A percentile compares a stretch with the other conserved stretches of the same genome.
These are phyloP conservation scores for Boloria selene DNA, from an alignment of 2,888 invertebrate species.

Conservation along the genomic window DNA sequence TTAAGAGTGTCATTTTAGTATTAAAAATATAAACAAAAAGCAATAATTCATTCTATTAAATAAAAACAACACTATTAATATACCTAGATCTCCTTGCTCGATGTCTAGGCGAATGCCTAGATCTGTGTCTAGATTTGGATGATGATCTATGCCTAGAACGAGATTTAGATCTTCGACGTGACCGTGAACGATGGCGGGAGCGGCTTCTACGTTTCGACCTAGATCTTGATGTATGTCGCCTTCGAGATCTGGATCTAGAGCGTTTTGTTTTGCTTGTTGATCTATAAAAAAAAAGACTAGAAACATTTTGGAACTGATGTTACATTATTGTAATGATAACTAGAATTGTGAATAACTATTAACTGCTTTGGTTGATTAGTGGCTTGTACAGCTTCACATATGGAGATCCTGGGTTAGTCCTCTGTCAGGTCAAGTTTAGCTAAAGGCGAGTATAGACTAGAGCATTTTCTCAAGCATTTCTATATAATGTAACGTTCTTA, in stretches of 20 bases:
- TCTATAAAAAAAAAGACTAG: constrained; percentile 41
- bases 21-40: not conserved
- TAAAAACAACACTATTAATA: constrained; percentile 13
- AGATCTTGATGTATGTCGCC: constrained; percentile 56
- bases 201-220: constrained; percentile 54
- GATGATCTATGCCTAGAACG: constrained; percentile 48
- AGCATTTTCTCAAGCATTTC: no score
- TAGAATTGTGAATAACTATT: no score
- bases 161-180: constrained; percentile 50
- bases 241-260: constrained; percentile 56
- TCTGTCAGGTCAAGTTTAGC: no score
- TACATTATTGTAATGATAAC: no score
- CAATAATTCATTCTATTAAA: not conserved
- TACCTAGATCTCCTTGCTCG: constrained; percentile 66
- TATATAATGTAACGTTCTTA: no score
- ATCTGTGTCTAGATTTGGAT: constrained; percentile 49
- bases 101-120: constrained; percentile 64
- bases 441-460: no score
- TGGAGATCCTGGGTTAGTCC: no score
- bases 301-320: not conserved
- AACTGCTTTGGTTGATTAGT: no score
- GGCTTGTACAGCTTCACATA: no score
- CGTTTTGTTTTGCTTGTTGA: constrained; percentile 60
- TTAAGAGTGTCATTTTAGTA: no score
- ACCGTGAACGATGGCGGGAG: constrained; percentile 55